Evolutionary conservation across 2,797 vertebrate species (phyloP).

Genomic region (Glossophaga mutica): DNA sequence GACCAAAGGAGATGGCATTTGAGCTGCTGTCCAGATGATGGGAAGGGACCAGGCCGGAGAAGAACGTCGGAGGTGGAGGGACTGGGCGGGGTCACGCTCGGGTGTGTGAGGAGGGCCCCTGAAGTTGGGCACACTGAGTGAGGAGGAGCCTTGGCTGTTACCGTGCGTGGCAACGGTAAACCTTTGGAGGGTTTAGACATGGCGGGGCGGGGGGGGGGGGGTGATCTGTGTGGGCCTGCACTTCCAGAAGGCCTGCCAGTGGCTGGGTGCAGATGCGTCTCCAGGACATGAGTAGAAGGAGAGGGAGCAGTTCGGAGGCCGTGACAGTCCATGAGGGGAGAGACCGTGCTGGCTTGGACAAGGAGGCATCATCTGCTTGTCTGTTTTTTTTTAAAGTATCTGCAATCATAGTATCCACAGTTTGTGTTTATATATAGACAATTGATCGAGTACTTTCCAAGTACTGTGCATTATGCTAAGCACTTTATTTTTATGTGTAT

Average conservation of each 20-base stretch:
- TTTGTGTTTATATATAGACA: background rate
- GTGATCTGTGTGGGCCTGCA: background rate
- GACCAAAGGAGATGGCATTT: background rate
- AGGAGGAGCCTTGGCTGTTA: background rate
- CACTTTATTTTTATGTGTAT: background rate
- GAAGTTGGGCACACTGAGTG: background rate
- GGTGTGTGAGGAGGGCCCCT: rapidly evolving
- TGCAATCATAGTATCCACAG: background rate
- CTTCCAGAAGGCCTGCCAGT: background rate
- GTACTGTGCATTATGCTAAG: background rate
- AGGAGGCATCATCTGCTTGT: background rate
- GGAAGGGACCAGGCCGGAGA: background rate
- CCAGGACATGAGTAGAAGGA: background rate
- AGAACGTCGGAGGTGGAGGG: background rate
- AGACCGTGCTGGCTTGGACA: background rate
- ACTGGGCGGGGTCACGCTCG: background rate
- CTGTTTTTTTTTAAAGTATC: background rate
- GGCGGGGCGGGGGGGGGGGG: too few relatives aligned
- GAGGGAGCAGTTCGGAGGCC: background rate
- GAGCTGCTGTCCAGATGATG: background rate
- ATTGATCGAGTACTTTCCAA: background rate
- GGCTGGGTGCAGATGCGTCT: background rate
- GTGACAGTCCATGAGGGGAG: background rate
- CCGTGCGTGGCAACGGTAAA: background rate
- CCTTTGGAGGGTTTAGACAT: background rate